A percentile compares a stretch with the other conserved stretches of the same genome.
Conservation (phyloP, 2,888 invertebrate species). For the Cerastoderma edule region DNA sequence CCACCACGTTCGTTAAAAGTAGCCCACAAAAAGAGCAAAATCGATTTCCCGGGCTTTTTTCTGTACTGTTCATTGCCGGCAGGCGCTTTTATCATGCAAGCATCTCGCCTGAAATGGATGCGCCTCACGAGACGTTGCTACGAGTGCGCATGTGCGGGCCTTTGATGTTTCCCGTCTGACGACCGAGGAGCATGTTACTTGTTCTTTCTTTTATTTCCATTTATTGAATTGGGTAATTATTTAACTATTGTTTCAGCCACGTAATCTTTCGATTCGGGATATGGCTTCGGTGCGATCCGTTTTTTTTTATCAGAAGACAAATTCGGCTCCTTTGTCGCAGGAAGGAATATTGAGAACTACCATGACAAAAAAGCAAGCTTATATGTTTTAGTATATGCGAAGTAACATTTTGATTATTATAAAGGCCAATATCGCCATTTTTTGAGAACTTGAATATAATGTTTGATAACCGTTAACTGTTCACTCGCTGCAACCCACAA, state of each 20-base stretch:
- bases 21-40: slow-evolving; percentile 24
- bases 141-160: slow-evolving; percentile 33
- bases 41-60: slow-evolving; percentile 30
- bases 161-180: slow-evolving; percentile 25
- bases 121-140: slow-evolving; percentile 24
- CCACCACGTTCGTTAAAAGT: slow-evolving; percentile 28
- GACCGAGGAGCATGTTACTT: slow-evolving; percentile 9
- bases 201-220: slow-evolving; percentile 14
- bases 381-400: too few species aligned
- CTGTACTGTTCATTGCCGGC: slow-evolving; percentile 28
- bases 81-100: slow-evolving; percentile 22
- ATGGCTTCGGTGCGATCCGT: too few species aligned
- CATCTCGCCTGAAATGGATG: slow-evolving; percentile 24
- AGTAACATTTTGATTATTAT: too few species aligned
- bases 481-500: too few species aligned
- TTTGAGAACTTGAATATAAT: too few species aligned
- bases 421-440: too few species aligned
- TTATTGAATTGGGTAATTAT: slow-evolving; percentile 17
- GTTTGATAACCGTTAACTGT: too few species aligned
- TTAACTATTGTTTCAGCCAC: slow-evolving; percentile 10
- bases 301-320: too few species aligned
- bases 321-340: too few species aligned
- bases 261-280: too few species aligned
- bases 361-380: too few species aligned
- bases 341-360: too few species aligned